phyloP scores from a whole-genome alignment of 2,113 vertebrate genomes.

The Urocolius indicus region DNA sequence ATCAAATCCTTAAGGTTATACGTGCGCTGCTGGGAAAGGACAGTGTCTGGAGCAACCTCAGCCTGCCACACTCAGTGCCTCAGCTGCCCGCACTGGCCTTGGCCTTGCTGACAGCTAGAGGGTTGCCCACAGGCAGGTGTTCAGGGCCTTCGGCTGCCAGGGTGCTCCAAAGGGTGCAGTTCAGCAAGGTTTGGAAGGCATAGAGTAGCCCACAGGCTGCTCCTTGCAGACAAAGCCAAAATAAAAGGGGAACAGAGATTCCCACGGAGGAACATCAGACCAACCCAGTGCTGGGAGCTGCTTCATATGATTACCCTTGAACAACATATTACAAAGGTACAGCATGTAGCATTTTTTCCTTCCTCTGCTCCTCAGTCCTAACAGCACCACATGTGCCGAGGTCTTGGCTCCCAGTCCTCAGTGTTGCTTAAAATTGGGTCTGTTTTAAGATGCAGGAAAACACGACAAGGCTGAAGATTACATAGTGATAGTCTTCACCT shows the following conservation, averaged over 20 bases:
- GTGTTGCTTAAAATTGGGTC: neutral
- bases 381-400: neutral
- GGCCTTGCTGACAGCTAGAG: neutral
- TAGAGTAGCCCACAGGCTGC: neutral
- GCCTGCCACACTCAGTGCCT: neutral
- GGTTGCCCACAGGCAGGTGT: neutral
- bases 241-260: neutral
- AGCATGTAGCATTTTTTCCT: neutral
- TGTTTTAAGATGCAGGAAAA: neutral
- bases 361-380: neutral
- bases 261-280: neutral
- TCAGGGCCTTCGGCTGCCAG: neutral
- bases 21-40: neutral
- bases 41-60: neutral
- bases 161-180: neutral
- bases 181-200: neutral
- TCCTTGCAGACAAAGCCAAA: neutral
- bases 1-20: neutral
- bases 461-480: neutral
- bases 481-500: neutral
- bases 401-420: neutral
- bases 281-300: neutral
- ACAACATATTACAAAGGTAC: neutral
- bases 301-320: neutral
- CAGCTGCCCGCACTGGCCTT: neutral